phyloP scores from a whole-genome alignment of 2,113 vertebrate genomes.

The Hypomesus transpacificus region DNA sequence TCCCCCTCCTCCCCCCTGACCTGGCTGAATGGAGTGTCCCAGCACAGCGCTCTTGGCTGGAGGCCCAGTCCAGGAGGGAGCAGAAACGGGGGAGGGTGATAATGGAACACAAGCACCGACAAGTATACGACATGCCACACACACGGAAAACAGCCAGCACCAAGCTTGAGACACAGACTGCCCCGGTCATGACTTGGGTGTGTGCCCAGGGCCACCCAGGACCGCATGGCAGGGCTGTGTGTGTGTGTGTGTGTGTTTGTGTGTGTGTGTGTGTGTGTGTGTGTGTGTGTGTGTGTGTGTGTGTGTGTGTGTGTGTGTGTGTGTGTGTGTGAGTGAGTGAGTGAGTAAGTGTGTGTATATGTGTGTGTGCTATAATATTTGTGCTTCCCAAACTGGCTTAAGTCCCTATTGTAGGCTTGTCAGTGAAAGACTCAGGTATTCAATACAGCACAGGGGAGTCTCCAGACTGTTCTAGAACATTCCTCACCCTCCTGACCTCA shows the following conservation, averaged over 20 bases:
- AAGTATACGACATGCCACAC: slow-evolving; percentile 67
- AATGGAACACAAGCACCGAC: slow-evolving; percentile 73
- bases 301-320: background rate
- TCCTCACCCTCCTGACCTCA: slow-evolving; percentile 12
- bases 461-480: background rate
- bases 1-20: slow-evolving; percentile 13
- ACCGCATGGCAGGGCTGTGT: background rate
- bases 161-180: slow-evolving; percentile 72
- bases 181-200: slow-evolving; percentile 61
- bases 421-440: too few relatives aligned
- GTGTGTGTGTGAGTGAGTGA: slow-evolving; percentile 14
- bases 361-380: background rate
- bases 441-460: background rate
- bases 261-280: slow-evolving; percentile 13
- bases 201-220: slow-evolving; percentile 58
- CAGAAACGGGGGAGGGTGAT: slow-evolving; percentile 57
- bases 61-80: slow-evolving; percentile 57
- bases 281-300: slow-evolving; percentile 15
- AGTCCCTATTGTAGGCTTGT: too few relatives aligned
- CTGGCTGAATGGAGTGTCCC: slow-evolving; percentile 48
- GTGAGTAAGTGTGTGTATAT: slow-evolving; percentile 11
- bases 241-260: slow-evolving; percentile 22
- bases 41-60: slow-evolving; percentile 66
- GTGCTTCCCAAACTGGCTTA: too few relatives aligned
- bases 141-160: slow-evolving; percentile 71